Base-by-base conservation (phyloP, 2,888 invertebrate genomes). In the Drosophila neotestacea region DNA sequence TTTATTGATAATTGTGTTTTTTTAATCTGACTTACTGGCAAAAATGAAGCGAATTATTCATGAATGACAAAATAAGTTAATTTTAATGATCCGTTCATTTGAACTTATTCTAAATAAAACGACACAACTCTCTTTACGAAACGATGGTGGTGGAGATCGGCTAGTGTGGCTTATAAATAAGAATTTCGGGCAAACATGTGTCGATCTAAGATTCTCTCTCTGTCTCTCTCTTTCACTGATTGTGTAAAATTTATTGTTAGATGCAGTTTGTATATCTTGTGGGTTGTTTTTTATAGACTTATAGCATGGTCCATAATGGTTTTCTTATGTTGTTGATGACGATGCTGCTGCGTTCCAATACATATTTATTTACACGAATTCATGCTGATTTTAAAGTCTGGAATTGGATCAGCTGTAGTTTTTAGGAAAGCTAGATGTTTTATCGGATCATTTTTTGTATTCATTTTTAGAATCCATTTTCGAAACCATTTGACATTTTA, bases 231-330 rank as follows among this genome's bases (percentile, higher is more conserved):
- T 41, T 38, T 55, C 42, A 13, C 36, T 41, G 44, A 55, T 61
- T 22, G 63, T 56, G 46, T 52, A 58, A 66, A 77, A 77, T 79
- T 77, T 77, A 77, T 77, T 55, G 76, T 64, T 75, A 67, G 76
- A 52, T 79, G 79, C 79, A 70, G 79, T 74, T 73, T 73, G 62
- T 73, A 78, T 79, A 70, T 79, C 65, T 79, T 70, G 62, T 61
- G 55, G 56, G 32, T 13, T 77, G 69, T 79, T 70, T 77, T 77
- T 77, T 79, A 79, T 77, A 64, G 76, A 67, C 66, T 55, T 79
- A 71, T 59, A 73, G 73, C 64, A 60, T 60, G 59, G 16, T 4
- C 56, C 64, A 73, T 78, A 76, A 78, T 74, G 74, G 13, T 70
- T 70, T 78, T 78, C 64, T 50, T 65, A 59, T 76, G 76, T 70